phyloP scores from a whole-genome alignment of 2,797 vertebrate genomes.

The Amazona finschi region DNA sequence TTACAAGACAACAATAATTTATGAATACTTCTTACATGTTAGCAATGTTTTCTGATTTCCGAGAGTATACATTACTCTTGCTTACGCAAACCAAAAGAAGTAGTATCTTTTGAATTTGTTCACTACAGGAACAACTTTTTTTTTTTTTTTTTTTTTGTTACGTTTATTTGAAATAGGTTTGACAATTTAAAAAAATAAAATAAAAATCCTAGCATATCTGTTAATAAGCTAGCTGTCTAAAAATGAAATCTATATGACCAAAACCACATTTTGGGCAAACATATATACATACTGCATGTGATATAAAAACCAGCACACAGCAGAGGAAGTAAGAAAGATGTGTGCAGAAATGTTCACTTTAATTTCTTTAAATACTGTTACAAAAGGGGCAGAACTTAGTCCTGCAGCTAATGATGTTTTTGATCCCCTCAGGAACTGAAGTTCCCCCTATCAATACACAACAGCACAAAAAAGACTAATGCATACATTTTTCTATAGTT shows the following conservation, averaged over 20 bases:
- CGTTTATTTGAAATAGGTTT: slow-evolving; percentile 56
- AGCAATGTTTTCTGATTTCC: slow-evolving; percentile 36
- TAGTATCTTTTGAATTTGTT: slow-evolving; percentile 41
- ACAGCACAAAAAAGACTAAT: slow-evolving; percentile 67
- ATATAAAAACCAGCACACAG: slow-evolving; percentile 62
- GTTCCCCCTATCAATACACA: slow-evolving; percentile 49
- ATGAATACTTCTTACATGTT: slow-evolving; percentile 54
- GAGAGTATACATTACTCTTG: slow-evolving; percentile 42
- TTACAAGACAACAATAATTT: slow-evolving; percentile 60
- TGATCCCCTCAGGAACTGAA: slow-evolving; percentile 63
- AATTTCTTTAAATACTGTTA: slow-evolving; percentile 47
- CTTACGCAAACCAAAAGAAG: slow-evolving; percentile 9
- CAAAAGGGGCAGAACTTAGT: slow-evolving; percentile 58
- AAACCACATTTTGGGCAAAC: slow-evolving; percentile 55
- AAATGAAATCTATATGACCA: slow-evolving; percentile 56
- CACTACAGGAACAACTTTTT: slow-evolving; percentile 27
- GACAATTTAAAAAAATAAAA: slow-evolving; percentile 68
- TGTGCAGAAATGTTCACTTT: slow-evolving; percentile 50
- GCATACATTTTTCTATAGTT: slow-evolving; percentile 65
- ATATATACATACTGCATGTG: slow-evolving; percentile 58
- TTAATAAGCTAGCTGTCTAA: slow-evolving; percentile 62
- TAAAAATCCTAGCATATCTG: slow-evolving; percentile 61
- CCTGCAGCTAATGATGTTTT: slow-evolving; percentile 51
- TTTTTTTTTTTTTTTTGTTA: not conserved
- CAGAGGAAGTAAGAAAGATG: slow-evolving; percentile 52